A percentile compares a stretch with the other conserved stretches of the same genome.
Evolutionary conservation across 2,888 invertebrate genomes (phyloP).

Genomic region (Cheilosia vulpina): DNA sequence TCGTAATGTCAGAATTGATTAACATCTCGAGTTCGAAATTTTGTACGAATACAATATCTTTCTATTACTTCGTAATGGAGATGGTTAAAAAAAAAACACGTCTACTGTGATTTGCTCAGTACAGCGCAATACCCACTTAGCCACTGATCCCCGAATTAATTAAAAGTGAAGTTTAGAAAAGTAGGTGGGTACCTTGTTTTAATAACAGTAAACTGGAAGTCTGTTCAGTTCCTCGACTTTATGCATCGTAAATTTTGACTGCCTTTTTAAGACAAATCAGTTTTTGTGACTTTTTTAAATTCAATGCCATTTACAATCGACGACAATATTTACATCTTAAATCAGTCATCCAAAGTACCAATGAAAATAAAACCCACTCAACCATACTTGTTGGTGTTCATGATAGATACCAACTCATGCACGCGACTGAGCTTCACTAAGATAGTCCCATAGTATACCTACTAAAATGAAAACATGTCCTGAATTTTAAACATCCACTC

Average conservation of each 20-base stretch:
- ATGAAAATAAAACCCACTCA: conserved; percentile 68
- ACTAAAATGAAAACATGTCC: conserved; percentile 41
- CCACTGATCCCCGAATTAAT: too few relatives aligned
- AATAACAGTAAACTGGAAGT: not conserved
- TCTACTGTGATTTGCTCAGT: too few relatives aligned
- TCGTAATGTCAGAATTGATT: too few relatives aligned
- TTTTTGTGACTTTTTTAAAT: not conserved
- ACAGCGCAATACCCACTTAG: too few relatives aligned
- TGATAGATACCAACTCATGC: conserved; percentile 34
- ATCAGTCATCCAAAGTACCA: conserved; percentile 36
- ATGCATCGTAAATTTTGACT: not conserved
- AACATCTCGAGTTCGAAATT: too few relatives aligned
- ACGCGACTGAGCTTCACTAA: conserved; percentile 37
- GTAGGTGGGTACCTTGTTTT: too few relatives aligned
- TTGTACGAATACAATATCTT: too few relatives aligned
- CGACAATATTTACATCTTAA: not conserved
- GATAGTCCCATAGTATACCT: conserved; percentile 17
- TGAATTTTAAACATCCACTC: conserved; percentile 58
- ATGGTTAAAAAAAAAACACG: too few relatives aligned
- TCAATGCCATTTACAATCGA: not conserved
- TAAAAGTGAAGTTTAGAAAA: too few relatives aligned
- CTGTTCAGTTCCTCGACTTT: not conserved
- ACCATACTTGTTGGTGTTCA: conserved; percentile 40
- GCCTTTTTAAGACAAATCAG: not conserved
- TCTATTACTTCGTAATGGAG: too few relatives aligned